phyloP scores from a whole-genome alignment of 2,888 invertebrate species.

The Villa cingulata region DNA sequence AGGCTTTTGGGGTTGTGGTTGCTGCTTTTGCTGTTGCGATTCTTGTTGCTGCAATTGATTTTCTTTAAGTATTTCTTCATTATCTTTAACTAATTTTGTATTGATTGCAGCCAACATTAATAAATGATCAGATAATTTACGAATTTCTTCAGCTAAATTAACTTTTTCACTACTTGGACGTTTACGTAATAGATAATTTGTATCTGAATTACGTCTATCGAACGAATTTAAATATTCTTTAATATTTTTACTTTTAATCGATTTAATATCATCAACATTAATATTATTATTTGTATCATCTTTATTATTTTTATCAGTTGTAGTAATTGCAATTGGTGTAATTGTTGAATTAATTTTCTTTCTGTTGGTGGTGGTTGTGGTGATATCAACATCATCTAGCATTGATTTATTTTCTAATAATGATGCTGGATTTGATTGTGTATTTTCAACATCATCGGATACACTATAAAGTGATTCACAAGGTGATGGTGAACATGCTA shows the following conservation, averaged over 20 bases:
- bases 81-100: conserved; percentile 26
- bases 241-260: conserved; percentile 16
- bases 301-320: conserved; percentile 43
- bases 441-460: conserved; percentile 41
- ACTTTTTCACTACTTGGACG: conserved; percentile 49
- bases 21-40: not conserved
- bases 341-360: too few species aligned
- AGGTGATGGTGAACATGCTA: conserved; percentile 65
- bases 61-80: conserved; percentile 3
- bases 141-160: conserved; percentile 69
- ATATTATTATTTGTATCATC: conserved; percentile 26
- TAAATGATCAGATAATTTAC: conserved; percentile 66
- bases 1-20: not conserved
- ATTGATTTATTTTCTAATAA: too few species aligned
- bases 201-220: conserved; percentile 66
- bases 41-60: not conserved
- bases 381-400: too few species aligned
- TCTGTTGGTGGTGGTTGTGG: too few species aligned
- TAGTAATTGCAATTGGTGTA: conserved; percentile 37
- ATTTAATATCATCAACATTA: too few species aligned
- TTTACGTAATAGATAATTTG: conserved; percentile 47
- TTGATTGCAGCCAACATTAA: conserved; percentile 56
- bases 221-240: conserved; percentile 39
- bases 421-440: not conserved
- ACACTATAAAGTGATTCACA: conserved; percentile 60